These are phyloP conservation scores for Helarctos malayanus DNA, from an alignment of 2,797 vertebrate genomes.

Conservation along the genomic window DNA sequence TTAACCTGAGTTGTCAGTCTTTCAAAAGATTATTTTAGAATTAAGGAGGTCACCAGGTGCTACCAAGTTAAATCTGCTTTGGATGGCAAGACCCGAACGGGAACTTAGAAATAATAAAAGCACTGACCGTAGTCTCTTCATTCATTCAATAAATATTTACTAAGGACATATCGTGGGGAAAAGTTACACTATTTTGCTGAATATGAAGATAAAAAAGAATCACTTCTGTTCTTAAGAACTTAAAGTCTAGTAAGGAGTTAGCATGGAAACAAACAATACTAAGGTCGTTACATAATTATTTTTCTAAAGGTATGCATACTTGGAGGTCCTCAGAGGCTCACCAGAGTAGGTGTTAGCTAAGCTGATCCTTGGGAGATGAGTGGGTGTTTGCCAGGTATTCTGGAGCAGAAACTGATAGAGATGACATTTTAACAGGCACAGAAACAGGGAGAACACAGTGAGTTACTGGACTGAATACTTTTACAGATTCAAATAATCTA, in stretches of 20 bases:
- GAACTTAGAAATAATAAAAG: constrained; percentile 42
- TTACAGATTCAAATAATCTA: neutral
- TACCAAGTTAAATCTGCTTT: neutral
- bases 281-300: neutral
- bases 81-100: neutral
- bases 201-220: neutral
- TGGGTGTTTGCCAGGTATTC: neutral
- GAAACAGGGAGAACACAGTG: neutral
- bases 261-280: neutral
- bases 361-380: neutral
- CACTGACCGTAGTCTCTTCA: neutral
- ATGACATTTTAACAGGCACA: neutral
- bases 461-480: neutral
- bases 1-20: constrained; percentile 29
- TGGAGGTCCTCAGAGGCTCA: neutral
- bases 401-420: neutral
- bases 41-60: neutral
- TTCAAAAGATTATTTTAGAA: constrained; percentile 47
- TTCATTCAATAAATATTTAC: constrained; percentile 15
- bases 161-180: neutral
- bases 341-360: neutral
- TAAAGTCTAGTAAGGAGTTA: neutral
- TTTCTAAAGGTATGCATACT: neutral
- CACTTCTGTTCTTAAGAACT: neutral
- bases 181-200: neutral